Percentiles rank a stretch among this genome's conserved stretches.
phyloP scores from a whole-genome alignment of 2,113 vertebrate species.

The Noctilio leporinus region DNA sequence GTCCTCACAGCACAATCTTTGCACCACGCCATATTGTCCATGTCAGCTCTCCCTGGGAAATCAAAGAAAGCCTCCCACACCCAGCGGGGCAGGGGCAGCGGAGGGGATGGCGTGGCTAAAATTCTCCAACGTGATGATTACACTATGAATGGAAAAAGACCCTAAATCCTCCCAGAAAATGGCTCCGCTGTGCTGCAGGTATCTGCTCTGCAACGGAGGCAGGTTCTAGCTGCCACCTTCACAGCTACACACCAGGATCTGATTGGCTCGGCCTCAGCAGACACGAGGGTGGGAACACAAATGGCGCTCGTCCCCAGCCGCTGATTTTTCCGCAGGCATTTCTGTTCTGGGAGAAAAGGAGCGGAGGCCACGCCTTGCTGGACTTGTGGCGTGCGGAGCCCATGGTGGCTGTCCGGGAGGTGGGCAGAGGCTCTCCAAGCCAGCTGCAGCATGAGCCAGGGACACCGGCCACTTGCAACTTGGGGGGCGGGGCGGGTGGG shows the following conservation, averaged over 20 bases:
- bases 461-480: background rate
- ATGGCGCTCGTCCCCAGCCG: background rate
- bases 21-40: no score
- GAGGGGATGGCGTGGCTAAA: background rate
- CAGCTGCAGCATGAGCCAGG: background rate
- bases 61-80: background rate
- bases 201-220: background rate
- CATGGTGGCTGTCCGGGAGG: background rate
- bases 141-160: background rate
- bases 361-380: background rate
- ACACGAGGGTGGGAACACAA: background rate
- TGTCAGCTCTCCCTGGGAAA: background rate
- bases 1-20: background rate
- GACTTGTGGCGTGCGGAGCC: background rate
- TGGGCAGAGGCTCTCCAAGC: background rate
- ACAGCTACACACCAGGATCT: background rate
- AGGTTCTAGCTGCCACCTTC: slow-evolving; percentile 6
- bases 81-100: background rate
- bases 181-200: background rate
- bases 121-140: background rate
- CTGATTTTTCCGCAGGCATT: background rate
- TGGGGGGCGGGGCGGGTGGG: background rate
- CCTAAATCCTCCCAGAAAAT: slow-evolving; percentile 44
- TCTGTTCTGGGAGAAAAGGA: background rate
- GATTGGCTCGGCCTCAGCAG: background rate